Evolutionary conservation across 2,888 invertebrate genomes (phyloP).

Genomic region (Cryptocheilus praepositus): DNA sequence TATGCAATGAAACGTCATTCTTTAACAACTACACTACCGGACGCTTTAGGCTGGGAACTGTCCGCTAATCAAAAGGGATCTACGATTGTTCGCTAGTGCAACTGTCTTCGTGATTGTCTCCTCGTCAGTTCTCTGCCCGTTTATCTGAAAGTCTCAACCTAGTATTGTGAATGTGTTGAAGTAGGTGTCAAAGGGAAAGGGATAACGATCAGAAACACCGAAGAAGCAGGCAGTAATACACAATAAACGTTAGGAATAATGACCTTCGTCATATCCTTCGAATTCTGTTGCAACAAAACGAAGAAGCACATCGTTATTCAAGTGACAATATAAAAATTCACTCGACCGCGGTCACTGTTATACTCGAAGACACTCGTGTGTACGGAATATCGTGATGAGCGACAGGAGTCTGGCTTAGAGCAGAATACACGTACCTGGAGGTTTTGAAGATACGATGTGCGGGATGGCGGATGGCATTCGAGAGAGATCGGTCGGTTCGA

Average conservation of each 20-base stretch:
- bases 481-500: conserved; percentile 74
- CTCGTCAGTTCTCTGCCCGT: too few relatives aligned
- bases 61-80: background rate
- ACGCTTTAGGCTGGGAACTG: background rate
- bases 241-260: conserved; percentile 61
- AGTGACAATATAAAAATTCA: background rate
- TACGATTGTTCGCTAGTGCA: background rate
- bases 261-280: conserved; percentile 74
- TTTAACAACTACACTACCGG: background rate
- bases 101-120: too few relatives aligned
- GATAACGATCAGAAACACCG: conserved; percentile 34
- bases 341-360: too few relatives aligned
- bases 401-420: background rate
- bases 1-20: background rate
- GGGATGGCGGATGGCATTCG: conserved; percentile 69
- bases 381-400: background rate
- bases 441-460: conserved; percentile 72
- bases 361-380: background rate
- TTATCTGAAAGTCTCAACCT: too few relatives aligned
- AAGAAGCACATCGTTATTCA: conserved; percentile 58
- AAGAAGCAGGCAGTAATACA: conserved; percentile 55
- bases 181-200: background rate
- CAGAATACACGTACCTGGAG: conserved; percentile 68
- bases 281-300: conserved; percentile 64
- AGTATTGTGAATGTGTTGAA: background rate